Evolutionary conservation across 2,113 vertebrate species (phyloP), one percentile per base, ranked within the genome.

Genomic region (Phoxinus phoxinus): DNA sequence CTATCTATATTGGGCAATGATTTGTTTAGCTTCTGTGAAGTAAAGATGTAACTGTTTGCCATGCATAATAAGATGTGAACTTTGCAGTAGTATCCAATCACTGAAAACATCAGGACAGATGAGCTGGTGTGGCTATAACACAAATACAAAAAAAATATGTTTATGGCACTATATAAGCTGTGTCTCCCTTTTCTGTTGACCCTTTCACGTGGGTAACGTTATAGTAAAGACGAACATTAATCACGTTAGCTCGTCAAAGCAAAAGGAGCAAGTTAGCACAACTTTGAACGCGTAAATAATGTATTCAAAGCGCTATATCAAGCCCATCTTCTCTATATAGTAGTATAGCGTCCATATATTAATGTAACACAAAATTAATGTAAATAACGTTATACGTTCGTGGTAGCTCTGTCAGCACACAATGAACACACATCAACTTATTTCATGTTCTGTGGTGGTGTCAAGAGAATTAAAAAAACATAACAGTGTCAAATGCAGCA

Each of bases 181-280:
- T 75, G 1, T 76, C 6, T 23, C 37, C 15, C 9, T 56, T 44
- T 59, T 35, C 58, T 35, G 73, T 69, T 72, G 25, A 35, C n/a
- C 23, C 17, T 56, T 35, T 86, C 84, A 86, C 84, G 77, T 86
- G 76, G 19, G 27, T 85, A 37, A 37, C 35, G 32, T 32, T 37
- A 37, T 41, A 23, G 51, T 23, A 27, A 59, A 23, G 25, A 56
- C 1, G 4, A 79, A n/a, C 25, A 30, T 48, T 1, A 82, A 82
- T 1, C 44, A 51, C n/a, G 21, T 53, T 81, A 82, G 41, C 79
- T 41, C 17, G 3, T 46, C 17, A 30, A 46, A 81, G 37, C 59
- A 81, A 65, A 65, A 13, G 4, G 3, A 44, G 6, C 56, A 41
- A 12, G 12, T 9, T 17, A 76, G 25, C 12, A 51, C 13, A 51